Evolutionary conservation across 2,113 vertebrate species (phyloP).

Genomic region (Grus americana): DNA sequence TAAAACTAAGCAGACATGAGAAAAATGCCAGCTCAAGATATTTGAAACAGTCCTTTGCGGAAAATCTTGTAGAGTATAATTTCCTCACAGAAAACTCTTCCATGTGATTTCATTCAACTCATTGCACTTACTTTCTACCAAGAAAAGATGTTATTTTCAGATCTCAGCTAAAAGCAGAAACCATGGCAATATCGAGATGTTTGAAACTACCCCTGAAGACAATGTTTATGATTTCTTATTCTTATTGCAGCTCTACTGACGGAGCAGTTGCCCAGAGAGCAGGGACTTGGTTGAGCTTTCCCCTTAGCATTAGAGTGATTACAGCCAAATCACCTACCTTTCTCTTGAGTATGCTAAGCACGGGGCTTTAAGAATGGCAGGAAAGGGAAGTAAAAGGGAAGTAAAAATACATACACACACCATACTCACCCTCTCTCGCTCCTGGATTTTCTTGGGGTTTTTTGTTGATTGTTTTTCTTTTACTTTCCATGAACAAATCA

Average conservation of each 20-base stretch:
- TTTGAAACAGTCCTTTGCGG: not conserved
- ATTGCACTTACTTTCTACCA: not conserved
- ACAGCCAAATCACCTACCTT: not conserved
- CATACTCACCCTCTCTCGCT: not conserved
- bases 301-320: not conserved
- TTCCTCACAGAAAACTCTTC: not conserved
- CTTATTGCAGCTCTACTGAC: not conserved
- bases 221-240: not conserved
- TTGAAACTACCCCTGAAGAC: not conserved
- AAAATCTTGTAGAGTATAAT: not conserved
- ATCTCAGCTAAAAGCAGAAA: not conserved
- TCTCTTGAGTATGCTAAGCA: not conserved
- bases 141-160: not conserved
- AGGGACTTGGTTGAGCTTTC: not conserved
- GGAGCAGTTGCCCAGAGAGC: not conserved
- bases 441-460: not conserved
- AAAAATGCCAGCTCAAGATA: not conserved
- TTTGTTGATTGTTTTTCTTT: not conserved
- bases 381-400: not conserved
- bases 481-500: not conserved
- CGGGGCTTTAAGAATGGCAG: not conserved
- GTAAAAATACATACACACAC: not conserved
- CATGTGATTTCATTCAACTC: not conserved
- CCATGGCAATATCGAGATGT: not conserved
- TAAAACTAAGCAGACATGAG: not conserved